Percentiles rank a stretch among this genome's conserved stretches.
phyloP scores from a whole-genome alignment of 2,113 vertebrate genomes.

The Grallaria varia region DNA sequence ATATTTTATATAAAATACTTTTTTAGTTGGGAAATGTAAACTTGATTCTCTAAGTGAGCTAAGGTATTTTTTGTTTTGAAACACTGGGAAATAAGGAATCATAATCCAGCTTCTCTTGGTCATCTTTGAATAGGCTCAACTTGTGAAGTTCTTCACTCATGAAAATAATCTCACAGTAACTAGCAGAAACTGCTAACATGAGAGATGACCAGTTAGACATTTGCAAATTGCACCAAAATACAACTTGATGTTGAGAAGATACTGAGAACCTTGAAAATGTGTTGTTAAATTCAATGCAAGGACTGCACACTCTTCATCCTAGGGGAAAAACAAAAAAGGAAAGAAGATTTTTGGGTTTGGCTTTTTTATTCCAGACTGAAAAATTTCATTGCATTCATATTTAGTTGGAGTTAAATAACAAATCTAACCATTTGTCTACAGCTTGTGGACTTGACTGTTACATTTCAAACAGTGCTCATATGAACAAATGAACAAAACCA shows the following conservation, averaged over 20 bases:
- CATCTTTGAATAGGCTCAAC: neutral
- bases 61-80: neutral
- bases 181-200: neutral
- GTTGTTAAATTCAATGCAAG: neutral
- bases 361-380: neutral
- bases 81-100: neutral
- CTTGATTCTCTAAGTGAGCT: neutral
- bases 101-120: neutral
- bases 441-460: neutral
- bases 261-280: neutral
- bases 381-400: neutral
- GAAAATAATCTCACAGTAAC: neutral
- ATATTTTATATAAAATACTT: neutral
- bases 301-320: conserved; percentile 42
- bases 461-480: neutral
- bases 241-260: neutral
- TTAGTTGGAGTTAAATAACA: neutral
- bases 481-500: neutral
- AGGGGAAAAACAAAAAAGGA: conserved; percentile 6
- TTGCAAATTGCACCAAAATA: neutral
- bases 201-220: neutral
- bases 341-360: neutral
- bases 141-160: neutral
- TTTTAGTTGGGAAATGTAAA: neutral
- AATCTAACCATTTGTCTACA: neutral